Base-by-base conservation (phyloP, 2,888 invertebrate species). In the Caprella mutica region DNA sequence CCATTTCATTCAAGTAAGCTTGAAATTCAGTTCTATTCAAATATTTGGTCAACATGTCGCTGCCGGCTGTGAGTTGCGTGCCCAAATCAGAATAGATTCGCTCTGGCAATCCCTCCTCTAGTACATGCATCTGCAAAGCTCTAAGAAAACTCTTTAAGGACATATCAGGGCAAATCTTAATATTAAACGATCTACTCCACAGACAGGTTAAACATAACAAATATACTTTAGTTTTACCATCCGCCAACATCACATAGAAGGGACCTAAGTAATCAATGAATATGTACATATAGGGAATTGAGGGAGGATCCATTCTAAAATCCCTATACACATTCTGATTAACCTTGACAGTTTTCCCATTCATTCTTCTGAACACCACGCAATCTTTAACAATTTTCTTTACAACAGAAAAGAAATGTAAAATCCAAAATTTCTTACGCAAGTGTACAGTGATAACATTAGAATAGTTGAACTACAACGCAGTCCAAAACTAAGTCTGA, bases 141-240 rank as follows among this genome's bases (percentile, higher is more conserved):
- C 44, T 43, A 6, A 54, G 23, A 14, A 54, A 54, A 9, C 30
- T 29, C 14, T 27, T 14, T 17, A 24, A 19, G 6, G 27, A 14
- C 54, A 44, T 17, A 5, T 54, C 35, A 14, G 43, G 14, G 27
- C 44, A 44, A 3, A 54, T 21, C 8, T 40, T 30, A 21, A 54
- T 17, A 27, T 54, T 54, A 1, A 54, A 19, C 9, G 43, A 26
- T 29, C 44, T 44, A 29, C 43, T 54, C 54, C 44, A 54, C 5
- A 54, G 21, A 40, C 44, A 54, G 6, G 19, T 54, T n/a, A 54
- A 26, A 17, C 54, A 54, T 1, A 54, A n/a, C 1, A 53, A 27
- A 23, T 29, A 44, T 3, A 26, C 2, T 26, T 44, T 44, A 17
- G 3, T 2, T 23, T 44, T 44, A 3, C 8, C 9, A 8, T 14